Evolutionary conservation across 35 echinoderm and acorn worm species (phyloP).

Genomic region (Diadema setosum): DNA sequence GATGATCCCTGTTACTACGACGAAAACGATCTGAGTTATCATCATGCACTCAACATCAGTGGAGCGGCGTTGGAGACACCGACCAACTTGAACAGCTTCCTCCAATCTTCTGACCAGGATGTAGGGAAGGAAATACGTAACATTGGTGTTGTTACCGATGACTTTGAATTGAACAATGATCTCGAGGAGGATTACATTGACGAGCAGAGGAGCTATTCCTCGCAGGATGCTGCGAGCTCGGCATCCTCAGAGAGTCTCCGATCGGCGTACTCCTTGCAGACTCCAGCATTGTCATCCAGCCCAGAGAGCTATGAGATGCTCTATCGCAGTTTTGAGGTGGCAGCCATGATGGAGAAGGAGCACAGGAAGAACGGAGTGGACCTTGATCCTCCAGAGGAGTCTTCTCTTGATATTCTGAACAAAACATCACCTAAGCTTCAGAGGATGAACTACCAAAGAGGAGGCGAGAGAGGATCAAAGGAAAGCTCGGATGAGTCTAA

Average conservation of each 20-base stretch:
- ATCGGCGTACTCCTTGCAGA: slow-evolving; percentile 39
- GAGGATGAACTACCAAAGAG: slow-evolving; percentile 37
- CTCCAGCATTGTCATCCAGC: slow-evolving; percentile 71
- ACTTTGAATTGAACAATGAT: slow-evolving; percentile 1
- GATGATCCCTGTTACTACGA: neutral
- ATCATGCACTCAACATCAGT: neutral
- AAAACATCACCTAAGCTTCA: slow-evolving; percentile 53
- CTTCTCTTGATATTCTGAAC: slow-evolving; percentile 45
- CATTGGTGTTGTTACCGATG: slow-evolving; percentile 25
- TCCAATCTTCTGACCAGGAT: slow-evolving; percentile 1
- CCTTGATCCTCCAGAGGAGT: neutral
- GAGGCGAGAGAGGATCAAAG: neutral
- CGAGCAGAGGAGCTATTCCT: neutral
- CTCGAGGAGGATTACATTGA: neutral
- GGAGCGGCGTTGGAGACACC: neutral
- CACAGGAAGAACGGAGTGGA: slow-evolving; percentile 32
- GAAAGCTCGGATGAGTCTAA: neutral
- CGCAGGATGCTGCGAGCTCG: slow-evolving; percentile 21
- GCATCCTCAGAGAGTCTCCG: slow-evolving; percentile 35
- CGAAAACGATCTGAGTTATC: neutral
- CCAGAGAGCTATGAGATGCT: slow-evolving; percentile 95
- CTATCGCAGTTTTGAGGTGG: slow-evolving; percentile 92
- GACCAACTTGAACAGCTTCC: neutral
- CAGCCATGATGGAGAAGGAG: slow-evolving; percentile 66
- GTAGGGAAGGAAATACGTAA: neutral